Conservation (phyloP, 1,140 invertebrate species). For the Cydia pomonella region DNA sequence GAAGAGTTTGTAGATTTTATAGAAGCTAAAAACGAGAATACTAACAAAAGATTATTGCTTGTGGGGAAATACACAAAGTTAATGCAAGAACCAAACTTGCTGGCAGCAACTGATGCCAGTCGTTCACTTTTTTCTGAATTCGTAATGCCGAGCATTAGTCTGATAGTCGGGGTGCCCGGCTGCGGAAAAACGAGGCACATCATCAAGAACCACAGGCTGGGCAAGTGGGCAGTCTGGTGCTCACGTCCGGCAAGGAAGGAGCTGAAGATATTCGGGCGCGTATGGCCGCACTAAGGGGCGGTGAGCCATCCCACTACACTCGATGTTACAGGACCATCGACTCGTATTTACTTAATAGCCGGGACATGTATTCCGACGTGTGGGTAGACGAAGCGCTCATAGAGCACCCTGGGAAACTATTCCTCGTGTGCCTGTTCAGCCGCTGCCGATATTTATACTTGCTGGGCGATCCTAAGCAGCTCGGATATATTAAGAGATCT, state of each 20-base stretch:
- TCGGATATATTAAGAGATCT: neutral
- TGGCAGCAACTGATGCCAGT: neutral
- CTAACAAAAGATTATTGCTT: neutral
- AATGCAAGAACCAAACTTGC: constrained; percentile 1
- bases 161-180: neutral
- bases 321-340: neutral
- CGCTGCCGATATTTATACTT: neutral
- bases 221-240: neutral
- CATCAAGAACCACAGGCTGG: neutral
- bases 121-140: neutral
- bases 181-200: constrained; percentile 1
- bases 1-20: neutral
- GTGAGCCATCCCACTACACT: neutral
- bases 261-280: neutral
- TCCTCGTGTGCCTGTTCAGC: neutral
- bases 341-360: constrained; percentile 2
- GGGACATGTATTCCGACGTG: neutral
- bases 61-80: neutral
- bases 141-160: neutral
- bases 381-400: constrained; percentile 5
- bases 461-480: neutral
- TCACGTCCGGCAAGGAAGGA: neutral
- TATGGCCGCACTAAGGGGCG: neutral
- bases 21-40: neutral
- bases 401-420: constrained; percentile 5